Conservation (phyloP, 2,113 vertebrate genomes). For the Saguinus midas region DNA sequence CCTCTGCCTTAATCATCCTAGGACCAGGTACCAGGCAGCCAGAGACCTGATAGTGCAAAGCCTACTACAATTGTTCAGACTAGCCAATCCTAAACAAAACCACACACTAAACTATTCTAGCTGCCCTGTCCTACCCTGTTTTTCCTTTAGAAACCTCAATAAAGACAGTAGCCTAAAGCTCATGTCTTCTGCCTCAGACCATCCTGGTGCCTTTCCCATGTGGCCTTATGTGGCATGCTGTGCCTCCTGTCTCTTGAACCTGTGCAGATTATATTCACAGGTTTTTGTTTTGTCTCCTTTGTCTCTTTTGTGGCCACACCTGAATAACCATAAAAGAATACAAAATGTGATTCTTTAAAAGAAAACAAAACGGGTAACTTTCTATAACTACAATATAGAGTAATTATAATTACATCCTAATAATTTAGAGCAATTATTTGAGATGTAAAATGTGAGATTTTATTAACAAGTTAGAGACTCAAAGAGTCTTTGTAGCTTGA, state of each 20-base stretch:
- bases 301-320: not conserved
- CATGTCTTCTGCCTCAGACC: not conserved
- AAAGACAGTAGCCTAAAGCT: not conserved
- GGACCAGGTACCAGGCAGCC: not conserved
- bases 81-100: not conserved
- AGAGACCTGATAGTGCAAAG: no score
- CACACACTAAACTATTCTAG: no score
- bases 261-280: not conserved
- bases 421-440: not conserved
- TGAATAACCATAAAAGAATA: not conserved
- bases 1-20: not conserved
- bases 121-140: not conserved
- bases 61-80: not conserved
- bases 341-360: not conserved
- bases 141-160: not conserved
- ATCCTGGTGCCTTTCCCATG: not conserved
- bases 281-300: not conserved
- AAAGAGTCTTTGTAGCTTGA: not conserved
- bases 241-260: not conserved
- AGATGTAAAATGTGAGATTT: not conserved
- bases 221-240: accelerated
- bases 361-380: not conserved
- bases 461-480: constrained; percentile 46
- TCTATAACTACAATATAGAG: not conserved
- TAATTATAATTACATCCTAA: not conserved